These are phyloP conservation scores for Cantharis rufa DNA, from an alignment of 2,888 invertebrate genomes.

Conservation along the genomic window DNA sequence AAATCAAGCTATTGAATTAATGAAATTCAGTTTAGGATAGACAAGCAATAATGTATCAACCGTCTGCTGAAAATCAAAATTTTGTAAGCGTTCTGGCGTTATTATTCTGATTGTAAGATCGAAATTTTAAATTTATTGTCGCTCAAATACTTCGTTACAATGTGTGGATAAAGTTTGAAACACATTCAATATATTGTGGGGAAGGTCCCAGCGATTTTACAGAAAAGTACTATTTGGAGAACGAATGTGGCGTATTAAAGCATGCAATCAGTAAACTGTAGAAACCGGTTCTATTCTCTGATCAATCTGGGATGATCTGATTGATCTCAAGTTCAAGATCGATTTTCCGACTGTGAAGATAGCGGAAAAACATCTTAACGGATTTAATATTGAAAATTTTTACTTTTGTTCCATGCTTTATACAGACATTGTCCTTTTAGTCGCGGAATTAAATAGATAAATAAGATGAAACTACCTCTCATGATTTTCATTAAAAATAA, in stretches of 20 bases:
- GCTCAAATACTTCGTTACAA: neutral
- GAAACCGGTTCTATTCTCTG: neutral
- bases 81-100: neutral
- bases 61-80: neutral
- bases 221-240: neutral
- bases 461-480: too few species aligned
- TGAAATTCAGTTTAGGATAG: neutral
- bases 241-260: neutral
- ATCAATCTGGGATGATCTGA: too few species aligned
- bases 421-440: too few species aligned
- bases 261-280: neutral
- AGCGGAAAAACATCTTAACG: neutral
- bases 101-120: neutral
- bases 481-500: neutral
- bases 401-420: too few species aligned
- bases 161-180: neutral
- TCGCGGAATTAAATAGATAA: too few species aligned
- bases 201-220: neutral
- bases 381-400: too few species aligned
- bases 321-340: neutral
- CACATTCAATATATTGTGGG: neutral
- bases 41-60: neutral
- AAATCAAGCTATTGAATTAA: neutral
- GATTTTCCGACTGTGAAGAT: neutral
- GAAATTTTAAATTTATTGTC: neutral